A percentile compares a stretch with the other conserved stretches of the same genome.
These are phyloP conservation scores for Drosophila birchii DNA, from an alignment of 2,888 invertebrate species.

Conservation along the genomic window DNA sequence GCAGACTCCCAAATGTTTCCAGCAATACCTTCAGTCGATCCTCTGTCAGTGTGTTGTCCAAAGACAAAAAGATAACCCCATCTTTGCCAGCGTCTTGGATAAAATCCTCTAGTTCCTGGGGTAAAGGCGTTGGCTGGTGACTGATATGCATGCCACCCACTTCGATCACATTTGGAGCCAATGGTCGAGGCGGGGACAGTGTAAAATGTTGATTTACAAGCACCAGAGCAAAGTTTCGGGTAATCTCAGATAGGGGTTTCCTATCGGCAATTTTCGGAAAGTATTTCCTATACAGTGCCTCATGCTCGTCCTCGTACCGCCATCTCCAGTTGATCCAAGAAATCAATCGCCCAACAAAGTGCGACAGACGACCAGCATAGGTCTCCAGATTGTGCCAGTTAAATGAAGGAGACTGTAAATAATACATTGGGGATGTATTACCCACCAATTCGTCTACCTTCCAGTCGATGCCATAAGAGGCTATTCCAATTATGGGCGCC, in stretches of 20 bases:
- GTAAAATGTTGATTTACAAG: constrained; percentile 82
- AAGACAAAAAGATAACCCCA: constrained; percentile 85
- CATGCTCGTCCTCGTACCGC: constrained; percentile 61
- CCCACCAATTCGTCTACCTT: constrained; percentile 75
- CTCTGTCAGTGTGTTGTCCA: constrained; percentile 82
- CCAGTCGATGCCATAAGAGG: constrained; percentile 73
- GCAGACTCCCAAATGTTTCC: constrained; percentile 58
- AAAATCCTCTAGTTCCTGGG: constrained; percentile 81
- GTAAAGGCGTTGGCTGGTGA: constrained; percentile 65
- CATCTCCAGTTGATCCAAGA: constrained; percentile 63
- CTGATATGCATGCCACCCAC: constrained; percentile 83
- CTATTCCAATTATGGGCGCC: constrained; percentile 76
- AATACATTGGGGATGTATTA: constrained; percentile 78
- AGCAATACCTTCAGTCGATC: constrained; percentile 68
- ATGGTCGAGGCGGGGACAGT: constrained; percentile 77
- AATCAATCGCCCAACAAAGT: constrained; percentile 62
- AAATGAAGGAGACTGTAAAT: constrained; percentile 64
- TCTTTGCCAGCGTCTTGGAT: constrained; percentile 82
- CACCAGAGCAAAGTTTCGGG: constrained; percentile 75
- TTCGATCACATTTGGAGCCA: constrained; percentile 83
- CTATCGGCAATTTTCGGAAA: constrained; percentile 58
- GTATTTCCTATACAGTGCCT: constrained; percentile 55
- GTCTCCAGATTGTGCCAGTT: constrained; percentile 81
- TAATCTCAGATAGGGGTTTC: constrained; percentile 56
- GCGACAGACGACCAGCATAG: constrained; percentile 78